phyloP scores from a whole-genome alignment of 2,888 invertebrate species.

The Cotesia congregata region DNA sequence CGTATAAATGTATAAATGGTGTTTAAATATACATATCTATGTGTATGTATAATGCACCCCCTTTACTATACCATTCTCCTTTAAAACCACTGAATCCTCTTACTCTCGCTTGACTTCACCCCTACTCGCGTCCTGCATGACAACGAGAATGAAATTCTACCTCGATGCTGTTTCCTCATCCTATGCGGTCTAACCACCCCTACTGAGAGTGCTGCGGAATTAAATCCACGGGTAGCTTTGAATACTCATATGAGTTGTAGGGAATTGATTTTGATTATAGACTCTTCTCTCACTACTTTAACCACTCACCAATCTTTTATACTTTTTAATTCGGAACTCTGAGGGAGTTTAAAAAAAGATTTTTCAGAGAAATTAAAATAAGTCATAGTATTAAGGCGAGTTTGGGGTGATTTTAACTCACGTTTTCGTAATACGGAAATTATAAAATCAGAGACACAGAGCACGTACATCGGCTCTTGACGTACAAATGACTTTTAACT shows the following conservation, averaged over 20 bases:
- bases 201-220: slow-evolving; percentile 15
- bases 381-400: slow-evolving; percentile 30
- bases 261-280: not conserved
- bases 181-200: slow-evolving; percentile 32
- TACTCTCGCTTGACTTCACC: slow-evolving; percentile 52
- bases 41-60: not conserved
- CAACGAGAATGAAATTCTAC: slow-evolving; percentile 56
- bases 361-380: not conserved
- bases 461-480: slow-evolving; percentile 62
- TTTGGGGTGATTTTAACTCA: slow-evolving; percentile 32
- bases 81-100: slow-evolving; percentile 18
- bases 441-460: slow-evolving; percentile 70
- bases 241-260: slow-evolving; percentile 1
- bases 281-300: not conserved
- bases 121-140: slow-evolving; percentile 64
- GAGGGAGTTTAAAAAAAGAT: not conserved
- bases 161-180: slow-evolving; percentile 37
- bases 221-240: not conserved
- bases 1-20: not conserved
- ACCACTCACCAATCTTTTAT: not conserved
- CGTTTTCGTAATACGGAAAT: slow-evolving; percentile 64
- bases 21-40: slow-evolving; percentile 5
- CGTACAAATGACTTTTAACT: slow-evolving; percentile 46
- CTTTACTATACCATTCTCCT: not conserved
- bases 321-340: not conserved